Conservation (phyloP, 1,140 invertebrate genomes). For the Drosophila ananassae region DNA sequence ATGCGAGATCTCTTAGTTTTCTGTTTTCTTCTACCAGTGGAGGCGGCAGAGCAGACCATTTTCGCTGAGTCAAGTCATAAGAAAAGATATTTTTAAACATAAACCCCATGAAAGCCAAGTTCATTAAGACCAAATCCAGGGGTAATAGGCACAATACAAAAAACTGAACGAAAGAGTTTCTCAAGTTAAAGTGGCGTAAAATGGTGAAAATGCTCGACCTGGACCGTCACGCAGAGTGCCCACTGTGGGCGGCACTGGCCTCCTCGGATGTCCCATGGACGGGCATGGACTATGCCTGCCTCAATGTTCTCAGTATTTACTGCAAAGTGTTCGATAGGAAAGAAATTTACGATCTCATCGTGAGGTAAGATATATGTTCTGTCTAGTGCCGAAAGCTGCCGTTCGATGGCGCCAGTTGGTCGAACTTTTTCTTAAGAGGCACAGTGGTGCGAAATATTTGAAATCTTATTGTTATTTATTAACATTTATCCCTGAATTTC, state of each 20-base stretch:
- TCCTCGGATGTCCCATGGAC: constrained; percentile 88
- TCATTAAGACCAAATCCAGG: constrained; percentile 44
- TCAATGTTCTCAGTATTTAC: constrained; percentile 91
- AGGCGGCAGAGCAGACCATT: constrained; percentile 37
- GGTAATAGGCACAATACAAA: constrained; percentile 18
- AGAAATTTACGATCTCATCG: constrained; percentile 90
- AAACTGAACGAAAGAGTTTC: constrained; percentile 31
- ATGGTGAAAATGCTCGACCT: constrained; percentile 86
- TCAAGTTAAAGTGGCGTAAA: constrained; percentile 53
- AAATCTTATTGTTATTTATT: not conserved
- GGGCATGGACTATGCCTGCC: constrained; percentile 90
- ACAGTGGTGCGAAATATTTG: constrained; percentile 13
- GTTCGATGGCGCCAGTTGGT: constrained; percentile 45
- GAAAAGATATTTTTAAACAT: constrained; percentile 31
- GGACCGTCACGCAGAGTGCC: constrained; percentile 86
- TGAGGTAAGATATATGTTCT: constrained; percentile 86
- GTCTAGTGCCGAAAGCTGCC: constrained; percentile 45
- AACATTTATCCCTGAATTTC: no score
- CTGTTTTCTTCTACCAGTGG: constrained; percentile 6
- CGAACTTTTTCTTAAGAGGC: constrained; percentile 19
- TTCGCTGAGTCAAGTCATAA: constrained; percentile 62
- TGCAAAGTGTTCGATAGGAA: constrained; percentile 92
- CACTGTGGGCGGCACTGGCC: constrained; percentile 85
- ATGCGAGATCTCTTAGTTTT: constrained; percentile 31
- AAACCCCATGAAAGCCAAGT: constrained; percentile 47